Base-by-base conservation (phyloP, 2,797 vertebrate species). In the Nasua narica region DNA sequence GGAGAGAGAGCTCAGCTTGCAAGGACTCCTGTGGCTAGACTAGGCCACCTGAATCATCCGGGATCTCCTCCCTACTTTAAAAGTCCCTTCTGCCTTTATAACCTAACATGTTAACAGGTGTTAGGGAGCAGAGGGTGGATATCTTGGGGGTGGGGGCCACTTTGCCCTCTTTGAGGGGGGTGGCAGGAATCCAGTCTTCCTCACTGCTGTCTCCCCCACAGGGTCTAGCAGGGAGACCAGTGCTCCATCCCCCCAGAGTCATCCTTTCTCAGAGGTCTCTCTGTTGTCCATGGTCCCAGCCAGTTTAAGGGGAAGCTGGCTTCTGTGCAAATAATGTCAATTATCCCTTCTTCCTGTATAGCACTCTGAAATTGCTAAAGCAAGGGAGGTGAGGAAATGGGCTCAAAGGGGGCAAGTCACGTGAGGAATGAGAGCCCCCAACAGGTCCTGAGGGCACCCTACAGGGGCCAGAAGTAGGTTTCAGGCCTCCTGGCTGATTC, bases 1-100 rank as follows among this genome's bases (percentile, higher is more conserved):
- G 4, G 77, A 93, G 72, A 88, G 87, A 50, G 32, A 48, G 74
- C 54, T 87, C 79, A 14, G 29, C 16, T 88, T 54, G 78, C n/a
- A 70, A 79, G 50, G 67, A 19, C 29, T 35, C 21, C 2, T 8
- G 3, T 5, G 14, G 46, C 62, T 81, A 25, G 37, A 40, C 2
- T 50, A 35, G 32, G 10, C 43, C 25, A 7, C 27, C 23, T 52
- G 58, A 82, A 62, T 35, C 54, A 77, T 58, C 29, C 19, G 72
- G 40, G 56, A 69, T 58, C 32, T 43, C 60, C 35, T 91, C 35
- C 50, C 52, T 46, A 5, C 52, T 56, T 96, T 50, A 87, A 69
- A 18, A 37, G 43, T 72, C 72, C 40, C 43, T 48, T 48, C 77
- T 67, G 32, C 5, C 21, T 5, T 5, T 25, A 23, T 29, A 70